Evolutionary conservation across 2,113 vertebrate species (phyloP), one percentile per base, ranked within the genome.

Genomic region (Rafetus swinhoei): DNA sequence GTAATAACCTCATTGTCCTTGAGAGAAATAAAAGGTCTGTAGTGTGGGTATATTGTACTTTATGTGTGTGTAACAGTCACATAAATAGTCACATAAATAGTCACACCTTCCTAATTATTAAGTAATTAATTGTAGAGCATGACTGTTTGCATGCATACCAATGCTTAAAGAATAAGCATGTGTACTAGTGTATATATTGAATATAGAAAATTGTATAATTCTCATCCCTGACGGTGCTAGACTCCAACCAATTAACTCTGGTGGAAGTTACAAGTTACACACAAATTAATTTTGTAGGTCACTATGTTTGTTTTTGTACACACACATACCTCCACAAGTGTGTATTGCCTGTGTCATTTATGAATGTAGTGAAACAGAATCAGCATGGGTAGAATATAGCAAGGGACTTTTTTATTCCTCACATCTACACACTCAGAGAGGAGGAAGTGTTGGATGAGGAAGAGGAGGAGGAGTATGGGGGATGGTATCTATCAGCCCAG

Each of bases 151-250:
- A 18, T 35, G 12, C 21, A 2, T 3, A 50, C 3, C 13, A 45
- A 65, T 29, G 16, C 16, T 89, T 53, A 65, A 69, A 59, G 15
- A 92, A 79, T 18, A 56, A 7, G 2, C 24, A 27, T 82, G 85
- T 32, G 7, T 6, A 2, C 13, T 87, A 24, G 18, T 1, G 83
- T 0, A 2, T 76, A 21, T 79, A n/a, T 83, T 53, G 52, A 1
- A 22, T 0, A 39, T 6, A 85, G 18, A 57, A 93, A 88, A 18
- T 57, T 27, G 22, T 45, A 52, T 25, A 13, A 39, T n/a, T 80
- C 54, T 8, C 65, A 83, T 35, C 9, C 1, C n/a, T 45, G 7
- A 45, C 9, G 0, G 0, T 32, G n/a, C 62, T 65, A 85, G 52
- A 32, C 1, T 10, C 74, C 25, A 16, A 10, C 32, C 25, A 45